These are phyloP conservation scores for Alfaro cultratus DNA, from an alignment of 2,797 vertebrate genomes.

Conservation along the genomic window DNA sequence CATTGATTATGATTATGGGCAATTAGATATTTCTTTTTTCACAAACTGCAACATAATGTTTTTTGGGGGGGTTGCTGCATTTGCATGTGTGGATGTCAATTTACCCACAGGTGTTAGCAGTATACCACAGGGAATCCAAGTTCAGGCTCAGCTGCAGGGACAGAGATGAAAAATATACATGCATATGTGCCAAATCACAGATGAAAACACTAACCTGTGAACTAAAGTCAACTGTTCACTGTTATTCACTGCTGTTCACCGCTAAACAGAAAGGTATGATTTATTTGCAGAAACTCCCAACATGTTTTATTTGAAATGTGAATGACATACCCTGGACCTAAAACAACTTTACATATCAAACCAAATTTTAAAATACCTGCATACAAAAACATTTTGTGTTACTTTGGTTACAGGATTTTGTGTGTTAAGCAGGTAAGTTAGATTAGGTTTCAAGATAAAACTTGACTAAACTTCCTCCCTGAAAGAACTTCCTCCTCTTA, in stretches of 20 bases:
- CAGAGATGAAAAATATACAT: conserved; percentile 42
- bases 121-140: conserved; percentile 40
- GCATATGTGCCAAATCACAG: conserved; percentile 15
- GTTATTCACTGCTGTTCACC: conserved; percentile 27
- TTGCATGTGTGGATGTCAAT: conserved; percentile 39
- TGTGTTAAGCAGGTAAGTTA: not conserved
- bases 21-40: conserved; percentile 28
- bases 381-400: not conserved
- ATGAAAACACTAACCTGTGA: conserved; percentile 23
- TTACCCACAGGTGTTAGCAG: conserved; percentile 58
- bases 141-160: conserved; percentile 69
- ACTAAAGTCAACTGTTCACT: conserved; percentile 25
- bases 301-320: not conserved
- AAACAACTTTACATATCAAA: not conserved
- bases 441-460: not conserved
- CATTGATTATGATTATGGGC: not conserved
- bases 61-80: conserved; percentile 23
- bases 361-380: not conserved
- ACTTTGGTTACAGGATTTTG: not conserved
- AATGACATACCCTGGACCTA: not conserved
- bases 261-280: not conserved
- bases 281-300: not conserved
- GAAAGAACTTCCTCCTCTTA: not conserved
- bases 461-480: not conserved
- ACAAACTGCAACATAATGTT: conserved; percentile 23